These are phyloP conservation scores for Branchinecta lindahli DNA, from an alignment of 1,140 invertebrate species.

Conservation along the genomic window DNA sequence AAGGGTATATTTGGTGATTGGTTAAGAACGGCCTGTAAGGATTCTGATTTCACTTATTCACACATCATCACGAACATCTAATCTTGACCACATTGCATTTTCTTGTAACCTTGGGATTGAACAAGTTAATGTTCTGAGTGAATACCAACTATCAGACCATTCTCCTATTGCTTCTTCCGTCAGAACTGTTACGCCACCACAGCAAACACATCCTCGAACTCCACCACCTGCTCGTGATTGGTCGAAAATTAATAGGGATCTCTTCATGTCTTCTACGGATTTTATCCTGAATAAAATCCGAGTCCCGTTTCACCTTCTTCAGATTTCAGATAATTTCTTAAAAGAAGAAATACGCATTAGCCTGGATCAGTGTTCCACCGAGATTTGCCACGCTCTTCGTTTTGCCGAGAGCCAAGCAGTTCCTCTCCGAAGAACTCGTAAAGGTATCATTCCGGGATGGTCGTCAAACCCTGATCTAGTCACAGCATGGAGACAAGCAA, in stretches of 20 bases:
- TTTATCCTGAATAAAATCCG: constrained; percentile 9
- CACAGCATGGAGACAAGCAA: too few species aligned
- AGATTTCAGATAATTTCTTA: neutral
- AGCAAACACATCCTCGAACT: neutral
- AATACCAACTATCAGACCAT: constrained; percentile 1
- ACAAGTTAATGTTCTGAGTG: neutral
- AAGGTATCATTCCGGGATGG: neutral
- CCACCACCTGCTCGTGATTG: neutral
- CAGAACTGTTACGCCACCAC: neutral
- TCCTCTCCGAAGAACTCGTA: neutral
- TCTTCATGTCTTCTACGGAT: constrained; percentile 5
- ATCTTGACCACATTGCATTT: neutral
- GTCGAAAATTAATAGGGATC: neutral
- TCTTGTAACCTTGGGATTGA: neutral
- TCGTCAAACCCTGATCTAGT: neutral
- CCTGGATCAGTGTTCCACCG: neutral
- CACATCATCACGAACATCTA: neutral
- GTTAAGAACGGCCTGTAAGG: neutral
- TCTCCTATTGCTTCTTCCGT: neutral
- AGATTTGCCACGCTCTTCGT: constrained; percentile 4
- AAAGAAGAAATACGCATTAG: neutral
- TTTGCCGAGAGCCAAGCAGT: neutral
- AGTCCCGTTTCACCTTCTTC: neutral
- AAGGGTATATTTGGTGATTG: neutral
- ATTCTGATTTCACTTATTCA: neutral